Percentiles rank a stretch among this genome's conserved stretches.
phyloP scores from a whole-genome alignment of 2,113 vertebrate species.

The Dolichotis patagonum region DNA sequence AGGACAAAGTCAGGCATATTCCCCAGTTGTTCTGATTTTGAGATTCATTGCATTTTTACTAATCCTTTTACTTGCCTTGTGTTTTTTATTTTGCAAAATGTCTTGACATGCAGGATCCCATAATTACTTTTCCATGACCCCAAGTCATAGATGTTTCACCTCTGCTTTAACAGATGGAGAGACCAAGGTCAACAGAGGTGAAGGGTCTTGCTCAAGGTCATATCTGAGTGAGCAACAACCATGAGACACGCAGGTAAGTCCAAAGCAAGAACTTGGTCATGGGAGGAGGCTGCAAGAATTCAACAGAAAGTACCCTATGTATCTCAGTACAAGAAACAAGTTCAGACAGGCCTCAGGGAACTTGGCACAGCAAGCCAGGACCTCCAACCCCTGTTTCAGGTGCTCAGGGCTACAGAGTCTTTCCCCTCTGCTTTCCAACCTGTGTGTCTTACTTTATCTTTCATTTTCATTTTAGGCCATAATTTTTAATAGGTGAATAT shows the following conservation, averaged over 20 bases:
- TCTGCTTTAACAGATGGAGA: background rate
- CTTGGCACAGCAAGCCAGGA: background rate
- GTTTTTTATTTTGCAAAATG: background rate
- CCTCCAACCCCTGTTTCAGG: background rate
- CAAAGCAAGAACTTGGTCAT: background rate
- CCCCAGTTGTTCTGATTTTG: background rate
- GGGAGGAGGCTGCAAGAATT: background rate
- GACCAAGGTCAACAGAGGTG: background rate
- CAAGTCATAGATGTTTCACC: background rate
- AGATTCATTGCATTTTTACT: background rate
- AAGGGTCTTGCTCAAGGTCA: slow-evolving; percentile 19
- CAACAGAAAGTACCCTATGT: background rate
- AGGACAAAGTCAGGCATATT: background rate
- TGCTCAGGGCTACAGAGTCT: background rate
- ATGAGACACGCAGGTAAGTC: background rate
- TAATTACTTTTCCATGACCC: background rate
- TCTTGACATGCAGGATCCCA: background rate
- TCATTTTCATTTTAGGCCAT: background rate
- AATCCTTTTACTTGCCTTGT: background rate
- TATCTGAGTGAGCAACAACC: background rate
- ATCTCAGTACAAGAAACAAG: background rate
- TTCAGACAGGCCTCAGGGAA: background rate
- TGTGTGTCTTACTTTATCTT: background rate
- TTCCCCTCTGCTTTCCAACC: background rate
- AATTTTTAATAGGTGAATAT: slow-evolving; percentile 11